These are phyloP conservation scores for Drosophila paramelanica DNA, from an alignment of 2,888 invertebrate genomes.

Conservation along the genomic window DNA sequence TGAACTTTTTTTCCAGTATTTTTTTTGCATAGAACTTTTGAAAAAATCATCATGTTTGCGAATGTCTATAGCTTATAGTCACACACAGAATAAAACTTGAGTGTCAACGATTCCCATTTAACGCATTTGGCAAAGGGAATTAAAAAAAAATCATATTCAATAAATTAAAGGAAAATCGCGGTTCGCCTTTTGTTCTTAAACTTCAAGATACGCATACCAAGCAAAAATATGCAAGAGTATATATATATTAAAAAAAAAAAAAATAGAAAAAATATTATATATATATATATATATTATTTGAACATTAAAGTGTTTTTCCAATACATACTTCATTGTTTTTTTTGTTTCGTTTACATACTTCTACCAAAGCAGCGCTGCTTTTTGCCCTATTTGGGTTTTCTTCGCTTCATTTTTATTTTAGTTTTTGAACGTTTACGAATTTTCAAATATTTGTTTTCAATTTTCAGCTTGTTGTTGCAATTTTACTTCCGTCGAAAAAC, in stretches of 20 bases:
- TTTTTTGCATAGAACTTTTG: constrained; percentile 68
- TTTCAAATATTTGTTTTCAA: constrained; percentile 26
- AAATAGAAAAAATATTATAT: constrained; percentile 2
- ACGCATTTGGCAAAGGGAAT: constrained; percentile 21
- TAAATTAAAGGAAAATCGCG: constrained; percentile 29
- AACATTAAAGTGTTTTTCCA: constrained; percentile 50
- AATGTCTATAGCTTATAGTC: constrained; percentile 24
- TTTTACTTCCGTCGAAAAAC: constrained; percentile 32
- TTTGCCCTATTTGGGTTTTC: constrained; percentile 9
- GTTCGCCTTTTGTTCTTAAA: constrained; percentile 25
- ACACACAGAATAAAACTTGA: constrained; percentile 19
- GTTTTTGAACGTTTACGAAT: constrained; percentile 30
- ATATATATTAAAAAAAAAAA: constrained; percentile 14
- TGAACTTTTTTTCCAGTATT: constrained; percentile 56
- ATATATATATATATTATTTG: constrained; percentile 44
- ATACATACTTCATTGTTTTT: constrained; percentile 47
- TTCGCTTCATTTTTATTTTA: constrained; percentile 8
- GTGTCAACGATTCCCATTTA: constrained; percentile 10
- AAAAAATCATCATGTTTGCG: constrained; percentile 54
- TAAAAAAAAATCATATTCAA: constrained; percentile 3
- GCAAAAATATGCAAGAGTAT: constrained; percentile 38
- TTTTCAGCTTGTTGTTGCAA: constrained; percentile 31
- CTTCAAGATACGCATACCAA: constrained; percentile 31
- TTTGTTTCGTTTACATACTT: constrained; percentile 65
- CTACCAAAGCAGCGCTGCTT: constrained; percentile 77